Evolutionary conservation across 2,888 invertebrate genomes (phyloP), one percentile per base, ranked within the genome.

Genomic region (Emmelina monodactyla): DNA sequence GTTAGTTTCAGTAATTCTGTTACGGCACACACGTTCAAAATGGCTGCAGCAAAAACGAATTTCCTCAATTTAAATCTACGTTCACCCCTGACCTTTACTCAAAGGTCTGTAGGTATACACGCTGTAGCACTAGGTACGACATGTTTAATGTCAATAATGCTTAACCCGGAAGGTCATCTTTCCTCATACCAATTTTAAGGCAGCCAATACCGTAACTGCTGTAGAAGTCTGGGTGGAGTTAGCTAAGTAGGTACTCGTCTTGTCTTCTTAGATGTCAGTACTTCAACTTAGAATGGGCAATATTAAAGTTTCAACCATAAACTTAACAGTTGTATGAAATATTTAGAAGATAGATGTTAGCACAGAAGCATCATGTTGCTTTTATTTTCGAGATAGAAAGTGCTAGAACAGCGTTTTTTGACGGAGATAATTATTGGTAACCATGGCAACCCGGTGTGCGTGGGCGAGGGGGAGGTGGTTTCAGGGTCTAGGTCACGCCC

Each of bases 401-500:
- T 19, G 19, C 5, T 19, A 6, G 5, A 19, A 19, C 9, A 9
- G 5, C 11, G 25, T 25, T 25, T 25, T 19, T 25, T 25, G 9
- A 25, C 25, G 25, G 9, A 25, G n/a, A 7, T 25, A n/a, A 4
- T 7, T 3, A 40, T 33, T 32, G 37, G 73, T 75, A 53, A 46
- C 71, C 57, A 75, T 73, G 59, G 66, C 16, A 53, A 76, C 69
- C 37, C 37, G 53, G 51, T 54, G 41, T 49, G 69, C 57, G 72
- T 73, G 62, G 78, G 79, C 61, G 60, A 63, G 59, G 62, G 69
- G 75, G 70, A 68, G 72, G 50, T 45, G 49, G 58, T 69, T 72
- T 75, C 80, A 81, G 72, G 81, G 81, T 82, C 81, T 82, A 80
- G 82, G 82, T 81, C 72, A 81, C 81, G 81, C 81, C 81, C 78